Evolutionary conservation across 2,797 vertebrate genomes (phyloP).

Genomic region (Ibycter americanus): DNA sequence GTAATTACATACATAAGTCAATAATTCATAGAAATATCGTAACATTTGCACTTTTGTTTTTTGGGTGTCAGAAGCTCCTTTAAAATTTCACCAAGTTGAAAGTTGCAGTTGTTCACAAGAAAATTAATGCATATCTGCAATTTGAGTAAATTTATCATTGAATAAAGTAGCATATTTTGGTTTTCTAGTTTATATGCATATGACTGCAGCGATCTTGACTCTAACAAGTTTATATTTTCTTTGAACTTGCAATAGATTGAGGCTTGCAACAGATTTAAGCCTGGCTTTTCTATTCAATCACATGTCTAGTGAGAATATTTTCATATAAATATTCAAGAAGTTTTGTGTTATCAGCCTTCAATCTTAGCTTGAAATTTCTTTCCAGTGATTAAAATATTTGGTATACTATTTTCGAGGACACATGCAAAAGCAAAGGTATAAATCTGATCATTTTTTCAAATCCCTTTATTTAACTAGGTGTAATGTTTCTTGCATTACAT

Average conservation of each 20-base stretch:
- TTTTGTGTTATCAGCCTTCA: background rate
- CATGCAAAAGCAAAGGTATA: background rate
- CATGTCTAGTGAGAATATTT: background rate
- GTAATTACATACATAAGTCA: background rate
- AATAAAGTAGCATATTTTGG: background rate
- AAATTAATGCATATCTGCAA: background rate
- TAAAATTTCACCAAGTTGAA: background rate
- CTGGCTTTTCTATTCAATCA: background rate
- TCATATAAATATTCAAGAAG: background rate
- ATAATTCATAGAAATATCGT: background rate
- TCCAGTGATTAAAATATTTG: background rate
- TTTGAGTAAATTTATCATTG: background rate
- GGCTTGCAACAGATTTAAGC: background rate
- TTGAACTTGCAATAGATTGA: background rate
- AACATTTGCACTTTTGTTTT: background rate
- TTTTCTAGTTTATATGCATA: background rate
- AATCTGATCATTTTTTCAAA: background rate
- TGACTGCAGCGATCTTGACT: background rate
- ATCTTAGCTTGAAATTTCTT: background rate
- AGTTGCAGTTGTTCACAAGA: background rate
- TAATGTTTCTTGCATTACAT: background rate
- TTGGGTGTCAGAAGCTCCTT: background rate
- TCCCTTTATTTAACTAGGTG: background rate
- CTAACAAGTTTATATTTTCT: background rate
- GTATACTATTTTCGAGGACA: background rate